Evolutionary conservation across 2,888 invertebrate genomes (phyloP).

Genomic region (Oegoconia quadripuncta): DNA sequence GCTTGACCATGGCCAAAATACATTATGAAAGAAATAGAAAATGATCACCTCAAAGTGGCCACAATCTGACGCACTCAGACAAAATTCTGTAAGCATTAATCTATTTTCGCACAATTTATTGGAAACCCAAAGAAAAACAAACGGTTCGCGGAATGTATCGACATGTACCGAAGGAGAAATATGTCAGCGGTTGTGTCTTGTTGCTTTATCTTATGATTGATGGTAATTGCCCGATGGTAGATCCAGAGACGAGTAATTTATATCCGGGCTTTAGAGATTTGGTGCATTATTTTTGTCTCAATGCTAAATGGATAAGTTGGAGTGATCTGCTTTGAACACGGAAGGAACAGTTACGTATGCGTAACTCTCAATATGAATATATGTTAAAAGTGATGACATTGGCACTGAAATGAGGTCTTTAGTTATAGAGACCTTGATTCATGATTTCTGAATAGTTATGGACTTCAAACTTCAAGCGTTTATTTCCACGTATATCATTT

Average conservation of each 20-base stretch:
- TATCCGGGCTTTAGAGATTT: constrained; percentile 3
- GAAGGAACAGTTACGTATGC: too few relatives aligned
- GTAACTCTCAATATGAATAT: too few relatives aligned
- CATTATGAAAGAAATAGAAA: too few relatives aligned
- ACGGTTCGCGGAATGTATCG: constrained; percentile 41
- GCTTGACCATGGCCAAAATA: too few relatives aligned
- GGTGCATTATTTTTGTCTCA: constrained; percentile 3
- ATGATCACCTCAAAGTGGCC: too few relatives aligned
- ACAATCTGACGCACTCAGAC: background rate
- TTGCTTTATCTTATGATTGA: constrained; percentile 8
- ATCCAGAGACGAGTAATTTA: constrained; percentile 7
- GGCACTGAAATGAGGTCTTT: too few relatives aligned
- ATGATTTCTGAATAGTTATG: background rate
- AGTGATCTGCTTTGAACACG: background rate
- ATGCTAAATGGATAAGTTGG: background rate
- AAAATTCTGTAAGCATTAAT: constrained; percentile 23
- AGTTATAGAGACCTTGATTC: too few relatives aligned
- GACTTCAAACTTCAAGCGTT: too few relatives aligned
- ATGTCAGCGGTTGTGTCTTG: constrained; percentile 22
- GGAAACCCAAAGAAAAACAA: constrained; percentile 52
- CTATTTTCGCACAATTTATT: constrained; percentile 33
- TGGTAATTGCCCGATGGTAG: constrained; percentile 1
- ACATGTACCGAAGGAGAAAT: constrained; percentile 27
- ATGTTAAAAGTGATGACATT: too few relatives aligned
- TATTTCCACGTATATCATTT: too few relatives aligned